Base-by-base conservation (phyloP, 2,888 invertebrate species). In the Colletes collaris region DNA sequence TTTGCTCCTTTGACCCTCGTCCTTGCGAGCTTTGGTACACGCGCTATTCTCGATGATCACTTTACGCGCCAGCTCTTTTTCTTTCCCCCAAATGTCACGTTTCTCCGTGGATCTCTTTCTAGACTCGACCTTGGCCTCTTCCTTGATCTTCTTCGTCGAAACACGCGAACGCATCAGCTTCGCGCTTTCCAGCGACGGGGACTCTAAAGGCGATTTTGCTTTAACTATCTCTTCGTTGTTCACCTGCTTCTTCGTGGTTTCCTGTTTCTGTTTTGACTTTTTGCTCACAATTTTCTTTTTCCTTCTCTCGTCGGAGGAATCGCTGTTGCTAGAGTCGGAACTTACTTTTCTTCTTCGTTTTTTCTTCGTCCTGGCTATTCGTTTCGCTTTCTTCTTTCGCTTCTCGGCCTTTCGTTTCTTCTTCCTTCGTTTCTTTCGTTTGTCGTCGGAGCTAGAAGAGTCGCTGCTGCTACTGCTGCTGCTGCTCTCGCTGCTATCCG, bases 381-480 rank as follows among this genome's bases (percentile, higher is more conserved):
- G 86, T 55, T 89, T 92, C 0, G 87, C 84, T 70, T 90, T 91
- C 74, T 87, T 92, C 62, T 88, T 90, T 19, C 81, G 84, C 64
- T 88, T 90, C 5, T 86, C 88, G 37, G 76, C 76, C 44, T 72
- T 82, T 3, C 83, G 90, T 65, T 79, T 82, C 63, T 79, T 77
- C 62, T 84, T 87, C 16, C 74, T 79, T 4, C 85, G 90, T 65
- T 86, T 89, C 63, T 87, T 90, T 0, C 77, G 83, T 19, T 84
- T 85, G 62, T 85, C 84, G 7, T 89, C 89, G 0, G 88, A 88
- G 49, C 89, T 89, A 0, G 89, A 89, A 1, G 87, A 85, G n/a
- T 89, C 89, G n/a, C 89, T 90, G 4, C 90, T 90, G 52, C 88
- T 91, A 63, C 89, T 92, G 56, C 86, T 88, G 16, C 89, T 90